Evolutionary conservation across 2,113 vertebrate species (phyloP).

Genomic region (Burhinus bistriatus): DNA sequence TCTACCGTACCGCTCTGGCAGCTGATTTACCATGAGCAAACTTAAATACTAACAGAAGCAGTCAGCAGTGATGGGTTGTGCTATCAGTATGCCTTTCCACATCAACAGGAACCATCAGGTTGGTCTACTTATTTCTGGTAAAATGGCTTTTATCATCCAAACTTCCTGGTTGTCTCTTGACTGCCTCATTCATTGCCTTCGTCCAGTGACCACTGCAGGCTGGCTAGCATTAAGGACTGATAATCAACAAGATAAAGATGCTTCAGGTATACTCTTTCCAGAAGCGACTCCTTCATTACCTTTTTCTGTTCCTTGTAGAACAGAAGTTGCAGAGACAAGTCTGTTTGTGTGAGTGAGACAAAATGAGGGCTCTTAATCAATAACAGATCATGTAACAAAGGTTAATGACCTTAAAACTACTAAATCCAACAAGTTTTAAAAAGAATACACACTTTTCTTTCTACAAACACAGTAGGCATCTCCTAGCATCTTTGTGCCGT

Average conservation of each 20-base stretch:
- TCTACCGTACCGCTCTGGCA: neutral
- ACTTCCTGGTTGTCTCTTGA: neutral
- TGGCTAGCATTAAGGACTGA: neutral
- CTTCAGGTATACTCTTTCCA: neutral
- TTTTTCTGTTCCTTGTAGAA: neutral
- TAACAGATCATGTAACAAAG: neutral
- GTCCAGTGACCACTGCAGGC: neutral
- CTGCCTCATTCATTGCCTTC: neutral
- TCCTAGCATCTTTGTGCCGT: neutral
- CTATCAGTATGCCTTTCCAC: neutral
- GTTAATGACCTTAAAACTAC: neutral
- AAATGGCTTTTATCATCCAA: neutral
- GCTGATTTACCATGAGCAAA: neutral
- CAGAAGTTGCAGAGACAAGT: neutral
- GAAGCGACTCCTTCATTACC: neutral
- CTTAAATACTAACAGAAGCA: neutral
- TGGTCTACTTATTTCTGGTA: neutral
- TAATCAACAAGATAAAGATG: neutral
- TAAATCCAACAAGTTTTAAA: neutral
- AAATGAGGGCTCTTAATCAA: neutral
- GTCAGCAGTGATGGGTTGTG: fast-evolving
- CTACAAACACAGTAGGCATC: neutral
- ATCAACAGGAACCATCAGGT: neutral
- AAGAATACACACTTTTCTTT: neutral
- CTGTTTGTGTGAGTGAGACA: neutral